Conservation (phyloP, 2,797 vertebrate genomes). For the Danio jaintianensis region DNA sequence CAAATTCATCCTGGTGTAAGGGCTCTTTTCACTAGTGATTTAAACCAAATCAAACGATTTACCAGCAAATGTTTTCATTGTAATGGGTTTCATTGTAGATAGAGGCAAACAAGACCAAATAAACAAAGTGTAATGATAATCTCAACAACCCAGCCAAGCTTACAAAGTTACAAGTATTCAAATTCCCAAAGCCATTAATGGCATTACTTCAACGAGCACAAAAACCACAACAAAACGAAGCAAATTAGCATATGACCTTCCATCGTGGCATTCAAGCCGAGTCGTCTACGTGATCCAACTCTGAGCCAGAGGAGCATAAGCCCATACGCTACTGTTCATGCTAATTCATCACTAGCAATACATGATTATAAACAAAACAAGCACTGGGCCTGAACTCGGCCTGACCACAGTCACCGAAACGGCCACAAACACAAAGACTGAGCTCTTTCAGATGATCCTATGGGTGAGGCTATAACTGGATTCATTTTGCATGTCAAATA, state of each 20-base stretch:
- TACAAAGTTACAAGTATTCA: constrained; percentile 10
- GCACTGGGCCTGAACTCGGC: constrained; percentile 13
- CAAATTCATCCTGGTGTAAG: background rate
- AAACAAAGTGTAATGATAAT: background rate
- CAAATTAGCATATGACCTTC: constrained; percentile 53
- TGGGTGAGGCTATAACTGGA: no score
- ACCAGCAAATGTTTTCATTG: background rate
- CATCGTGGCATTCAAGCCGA: constrained; percentile 36
- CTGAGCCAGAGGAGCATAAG: constrained; percentile 41
- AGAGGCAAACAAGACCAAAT: constrained; percentile 15
- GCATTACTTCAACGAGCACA: constrained; percentile 22
- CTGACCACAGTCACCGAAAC: constrained; percentile 19
- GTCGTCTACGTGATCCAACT: constrained; percentile 25
- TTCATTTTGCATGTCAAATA: no score
- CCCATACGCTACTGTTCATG: constrained; percentile 46
- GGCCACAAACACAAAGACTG: constrained; percentile 13
- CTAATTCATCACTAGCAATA: constrained; percentile 22
- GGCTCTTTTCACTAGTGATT: background rate
- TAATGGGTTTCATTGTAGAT: background rate
- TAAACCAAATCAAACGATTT: background rate
- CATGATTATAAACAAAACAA: constrained; percentile 36
- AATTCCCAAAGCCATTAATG: constrained; percentile 34
- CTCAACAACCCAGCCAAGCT: constrained; percentile 9
- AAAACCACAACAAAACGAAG: constrained; percentile 36
- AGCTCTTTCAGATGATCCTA: constrained; percentile 23